A percentile compares a stretch with the other conserved stretches of the same genome.
Conservation (phyloP, 2,113 vertebrate species). For the Menidia beryllina region DNA sequence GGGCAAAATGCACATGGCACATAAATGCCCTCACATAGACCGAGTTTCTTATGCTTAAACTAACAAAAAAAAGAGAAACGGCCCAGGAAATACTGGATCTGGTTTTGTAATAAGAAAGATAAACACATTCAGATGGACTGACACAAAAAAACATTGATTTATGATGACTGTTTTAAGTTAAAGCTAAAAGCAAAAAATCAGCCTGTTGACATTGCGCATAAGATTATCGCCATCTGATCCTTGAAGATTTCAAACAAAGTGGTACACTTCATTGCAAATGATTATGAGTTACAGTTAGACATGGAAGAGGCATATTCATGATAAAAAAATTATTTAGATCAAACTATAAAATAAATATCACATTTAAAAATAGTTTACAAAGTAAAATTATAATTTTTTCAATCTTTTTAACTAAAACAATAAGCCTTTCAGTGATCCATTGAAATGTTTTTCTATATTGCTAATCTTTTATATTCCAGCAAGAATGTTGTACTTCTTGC, state of each 20-base stretch:
- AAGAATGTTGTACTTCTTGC: no score
- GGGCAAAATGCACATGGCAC: conserved; percentile 69
- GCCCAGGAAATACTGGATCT: conserved; percentile 4
- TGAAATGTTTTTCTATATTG: no score
- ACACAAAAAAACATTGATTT: neutral
- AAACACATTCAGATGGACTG: neutral
- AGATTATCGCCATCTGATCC: neutral
- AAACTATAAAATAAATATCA: no score
- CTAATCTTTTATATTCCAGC: no score
- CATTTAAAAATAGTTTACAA: no score
- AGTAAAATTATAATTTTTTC: no score
- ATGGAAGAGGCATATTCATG: no score
- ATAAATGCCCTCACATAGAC: conserved; percentile 35
- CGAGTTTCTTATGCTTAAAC: conserved; percentile 14
- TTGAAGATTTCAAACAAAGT: neutral
- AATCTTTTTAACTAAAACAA: no score
- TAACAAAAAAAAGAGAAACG: conserved; percentile 29
- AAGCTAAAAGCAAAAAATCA: neutral
- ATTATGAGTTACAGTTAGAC: neutral
- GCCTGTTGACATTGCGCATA: neutral
- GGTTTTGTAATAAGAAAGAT: conserved; percentile 13
- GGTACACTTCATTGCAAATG: neutral
- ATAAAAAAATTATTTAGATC: no score
- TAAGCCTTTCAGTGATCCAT: no score
- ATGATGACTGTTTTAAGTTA: neutral